These are phyloP conservation scores for Malthinus flaveolus DNA, from an alignment of 2,888 invertebrate species.

Conservation along the genomic window DNA sequence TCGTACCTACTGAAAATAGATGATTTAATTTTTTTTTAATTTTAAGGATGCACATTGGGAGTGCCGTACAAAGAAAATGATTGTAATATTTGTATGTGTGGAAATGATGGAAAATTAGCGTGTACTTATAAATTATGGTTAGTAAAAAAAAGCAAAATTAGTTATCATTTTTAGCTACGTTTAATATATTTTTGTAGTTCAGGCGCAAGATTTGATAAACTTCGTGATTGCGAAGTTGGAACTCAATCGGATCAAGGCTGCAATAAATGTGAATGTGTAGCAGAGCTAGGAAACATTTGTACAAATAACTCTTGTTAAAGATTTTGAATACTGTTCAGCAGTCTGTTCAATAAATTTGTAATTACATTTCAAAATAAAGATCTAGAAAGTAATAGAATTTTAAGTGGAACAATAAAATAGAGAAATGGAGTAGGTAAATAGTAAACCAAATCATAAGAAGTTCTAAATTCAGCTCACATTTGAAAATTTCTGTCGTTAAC, in stretches of 20 bases:
- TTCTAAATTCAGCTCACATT: too few relatives aligned
- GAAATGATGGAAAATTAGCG: neutral
- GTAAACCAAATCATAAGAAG: too few relatives aligned
- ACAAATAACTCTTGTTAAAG: conserved; percentile 8
- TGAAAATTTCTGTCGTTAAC: too few relatives aligned
- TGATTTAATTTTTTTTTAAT: neutral
- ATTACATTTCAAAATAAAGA: too few relatives aligned
- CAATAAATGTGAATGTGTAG: conserved; percentile 11
- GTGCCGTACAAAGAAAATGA: conserved; percentile 10
- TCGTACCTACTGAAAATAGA: too few relatives aligned
- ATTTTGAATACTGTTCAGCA: too few relatives aligned
- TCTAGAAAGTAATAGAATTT: too few relatives aligned
- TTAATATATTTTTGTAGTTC: neutral
- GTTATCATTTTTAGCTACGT: neutral
- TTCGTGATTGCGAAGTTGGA: conserved; percentile 3
- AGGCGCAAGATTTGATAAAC: too few relatives aligned
- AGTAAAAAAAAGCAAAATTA: neutral
- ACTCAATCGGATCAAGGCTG: neutral
- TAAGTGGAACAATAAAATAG: too few relatives aligned
- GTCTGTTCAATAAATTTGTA: too few relatives aligned
- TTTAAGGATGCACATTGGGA: conserved; percentile 2
- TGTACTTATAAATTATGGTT: conserved; percentile 6
- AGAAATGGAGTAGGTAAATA: too few relatives aligned
- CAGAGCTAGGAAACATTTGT: conserved; percentile 5
- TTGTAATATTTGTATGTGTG: conserved; percentile 10